Evolutionary conservation across 2,113 vertebrate species (phyloP).

Genomic region (Brachyhypopomus gauderio): DNA sequence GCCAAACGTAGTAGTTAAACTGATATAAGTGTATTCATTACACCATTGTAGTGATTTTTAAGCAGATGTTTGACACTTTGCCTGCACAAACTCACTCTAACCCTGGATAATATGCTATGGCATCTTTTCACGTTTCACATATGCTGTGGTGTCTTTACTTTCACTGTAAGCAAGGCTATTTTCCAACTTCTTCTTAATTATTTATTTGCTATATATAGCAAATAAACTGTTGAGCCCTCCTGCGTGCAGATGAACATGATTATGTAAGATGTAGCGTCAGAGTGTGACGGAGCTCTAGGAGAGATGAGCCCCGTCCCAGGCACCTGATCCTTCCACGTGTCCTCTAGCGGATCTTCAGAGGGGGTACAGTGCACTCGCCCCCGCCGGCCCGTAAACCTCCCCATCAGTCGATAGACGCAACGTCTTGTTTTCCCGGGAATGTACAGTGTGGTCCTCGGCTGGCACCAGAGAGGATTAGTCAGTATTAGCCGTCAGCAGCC

Average conservation of each 20-base stretch:
- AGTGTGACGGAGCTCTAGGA: slow-evolving; percentile 38
- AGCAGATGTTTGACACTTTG: no score
- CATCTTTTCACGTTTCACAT: no score
- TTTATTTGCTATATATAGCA: no score
- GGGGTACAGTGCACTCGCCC: background rate
- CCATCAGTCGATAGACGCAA: slow-evolving; percentile 19
- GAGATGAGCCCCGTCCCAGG: slow-evolving; percentile 15
- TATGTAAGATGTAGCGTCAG: slow-evolving; percentile 35
- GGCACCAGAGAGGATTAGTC: slow-evolving; percentile 34
- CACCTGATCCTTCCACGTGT: background rate
- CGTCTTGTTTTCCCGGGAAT: slow-evolving; percentile 13
- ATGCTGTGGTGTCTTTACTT: no score
- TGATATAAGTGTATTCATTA: background rate
- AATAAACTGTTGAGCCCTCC: slow-evolving; percentile 44
- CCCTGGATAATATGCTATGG: no score
- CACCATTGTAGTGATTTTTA: no score
- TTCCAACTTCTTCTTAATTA: no score
- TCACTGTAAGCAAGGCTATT: no score
- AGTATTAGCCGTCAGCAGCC: slow-evolving; percentile 25
- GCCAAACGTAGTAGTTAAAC: background rate
- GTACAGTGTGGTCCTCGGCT: background rate
- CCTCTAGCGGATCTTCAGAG: background rate
- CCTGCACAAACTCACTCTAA: no score
- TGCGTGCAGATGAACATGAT: slow-evolving; percentile 26
- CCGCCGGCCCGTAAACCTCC: slow-evolving; percentile 24